These are phyloP conservation scores for Xylocopa sonorina DNA, from an alignment of 1,140 invertebrate genomes.

Conservation along the genomic window DNA sequence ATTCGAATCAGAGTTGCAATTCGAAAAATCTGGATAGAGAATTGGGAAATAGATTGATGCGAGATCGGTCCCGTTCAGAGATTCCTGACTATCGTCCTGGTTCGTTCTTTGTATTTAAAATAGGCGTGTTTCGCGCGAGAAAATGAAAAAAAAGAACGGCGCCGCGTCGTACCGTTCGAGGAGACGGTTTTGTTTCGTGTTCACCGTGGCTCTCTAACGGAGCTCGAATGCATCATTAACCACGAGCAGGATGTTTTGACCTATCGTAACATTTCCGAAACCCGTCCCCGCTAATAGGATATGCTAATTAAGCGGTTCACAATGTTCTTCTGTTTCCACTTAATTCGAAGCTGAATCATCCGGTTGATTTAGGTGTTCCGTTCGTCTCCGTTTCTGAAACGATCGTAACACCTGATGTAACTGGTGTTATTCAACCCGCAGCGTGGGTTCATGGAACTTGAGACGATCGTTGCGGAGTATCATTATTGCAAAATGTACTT, in stretches of 20 bases:
- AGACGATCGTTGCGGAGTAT: neutral
- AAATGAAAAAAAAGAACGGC: slow-evolving; percentile 1
- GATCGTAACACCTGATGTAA: neutral
- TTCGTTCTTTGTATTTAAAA: slow-evolving; percentile 39
- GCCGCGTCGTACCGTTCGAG: neutral
- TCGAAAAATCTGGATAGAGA: neutral
- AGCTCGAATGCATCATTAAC: slow-evolving; percentile 19
- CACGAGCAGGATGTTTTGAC: slow-evolving; percentile 28
- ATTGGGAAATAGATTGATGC: neutral
- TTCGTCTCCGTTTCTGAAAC: neutral
- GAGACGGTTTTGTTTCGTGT: neutral
- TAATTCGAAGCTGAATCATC: slow-evolving; percentile 6
- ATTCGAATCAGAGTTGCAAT: no score
- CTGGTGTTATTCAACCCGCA: neutral
- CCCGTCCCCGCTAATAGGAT: slow-evolving; percentile 26
- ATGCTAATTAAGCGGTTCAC: slow-evolving; percentile 8
- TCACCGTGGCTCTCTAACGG: neutral
- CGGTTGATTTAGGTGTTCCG: neutral
- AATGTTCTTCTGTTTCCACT: neutral
- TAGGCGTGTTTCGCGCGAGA: neutral
- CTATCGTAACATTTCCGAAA: slow-evolving; percentile 35
- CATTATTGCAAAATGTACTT: neutral
- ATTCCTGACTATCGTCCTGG: neutral
- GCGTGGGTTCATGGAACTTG: neutral
- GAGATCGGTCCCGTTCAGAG: slow-evolving; percentile 10